Base-by-base conservation (phyloP, 2,113 vertebrate genomes). In the Eurypyga helias region DNA sequence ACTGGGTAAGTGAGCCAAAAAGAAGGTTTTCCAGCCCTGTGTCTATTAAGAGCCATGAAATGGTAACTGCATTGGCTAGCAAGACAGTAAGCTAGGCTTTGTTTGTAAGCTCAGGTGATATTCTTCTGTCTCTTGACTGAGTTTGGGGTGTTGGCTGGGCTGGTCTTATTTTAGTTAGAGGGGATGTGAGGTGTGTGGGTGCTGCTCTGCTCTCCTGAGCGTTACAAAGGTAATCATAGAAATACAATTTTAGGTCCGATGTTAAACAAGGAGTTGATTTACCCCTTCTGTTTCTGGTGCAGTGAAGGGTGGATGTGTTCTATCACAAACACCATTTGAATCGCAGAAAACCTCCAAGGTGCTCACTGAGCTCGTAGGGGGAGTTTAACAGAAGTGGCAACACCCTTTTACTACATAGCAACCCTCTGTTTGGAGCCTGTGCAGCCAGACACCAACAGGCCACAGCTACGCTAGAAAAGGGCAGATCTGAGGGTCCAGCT, bases 291-390 rank as follows among this genome's bases (percentile, higher is more conserved):
- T 52, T 84, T 45, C 60, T 38, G 67, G 38, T 2, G 26, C 31
- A 14, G 75, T 14, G 16, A 24, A 61, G 45, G 71, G 34, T 31
- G 29, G 21, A 36, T 51, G 64, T 31, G 28, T 16, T 19, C 3
- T 24, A 48, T 57, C 79, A 73, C 34, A 26, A 57, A n/a, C 11
- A 20, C 17, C 26, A 0, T 0, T 0, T 0, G 52, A 36, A 29
- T 4, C 5, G 21, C 41, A 13, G 16, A 4, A 69, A 81, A 51
- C 18, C 15, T 57, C n/a, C 3, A 28, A 36, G 34, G 66, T 14
- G 46, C 48, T 25, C 1, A 0, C 11, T 8, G 41, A 43, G 12
- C 10, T 1, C 1, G 3, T 3, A 36, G 31, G n/a, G 33, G 10
- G 17, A 31, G 48, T 11, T 41, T 7, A 17, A 17, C 5, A 21